These are phyloP conservation scores for Pachyramphus minor DNA, from an alignment of 2,113 vertebrate genomes.

Conservation along the genomic window DNA sequence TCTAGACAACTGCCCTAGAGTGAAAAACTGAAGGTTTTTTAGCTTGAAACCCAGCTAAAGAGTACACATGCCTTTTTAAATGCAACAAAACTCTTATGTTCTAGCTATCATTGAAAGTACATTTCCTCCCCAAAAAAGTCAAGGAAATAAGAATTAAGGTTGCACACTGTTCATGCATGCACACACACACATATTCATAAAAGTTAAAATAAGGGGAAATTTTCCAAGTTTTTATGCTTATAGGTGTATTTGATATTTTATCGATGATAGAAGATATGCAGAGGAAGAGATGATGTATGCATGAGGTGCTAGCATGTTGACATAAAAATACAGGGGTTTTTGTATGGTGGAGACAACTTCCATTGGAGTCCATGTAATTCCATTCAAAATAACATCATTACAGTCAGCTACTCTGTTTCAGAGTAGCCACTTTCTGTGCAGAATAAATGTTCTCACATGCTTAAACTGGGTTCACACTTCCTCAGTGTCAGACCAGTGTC, in stretches of 20 bases:
- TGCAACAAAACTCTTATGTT: background rate
- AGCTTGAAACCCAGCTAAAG: background rate
- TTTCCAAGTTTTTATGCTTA: background rate
- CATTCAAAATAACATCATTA: background rate
- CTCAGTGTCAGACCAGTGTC: background rate
- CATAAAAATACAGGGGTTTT: background rate
- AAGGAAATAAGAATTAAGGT: background rate
- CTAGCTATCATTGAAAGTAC: background rate
- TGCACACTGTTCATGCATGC: accelerated
- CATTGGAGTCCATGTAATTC: background rate
- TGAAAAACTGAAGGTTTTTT: background rate
- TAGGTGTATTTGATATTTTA: background rate
- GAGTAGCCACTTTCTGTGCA: background rate
- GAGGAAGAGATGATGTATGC: background rate
- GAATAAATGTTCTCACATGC: background rate
- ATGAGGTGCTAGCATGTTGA: background rate
- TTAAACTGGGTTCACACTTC: background rate
- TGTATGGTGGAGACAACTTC: background rate
- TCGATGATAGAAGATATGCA: background rate
- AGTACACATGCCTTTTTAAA: background rate
- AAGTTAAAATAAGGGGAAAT: background rate
- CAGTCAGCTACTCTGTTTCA: background rate
- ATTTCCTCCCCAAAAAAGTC: too few species aligned
- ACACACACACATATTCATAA: accelerated
- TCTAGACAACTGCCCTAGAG: background rate